Percentiles rank a stretch among this genome's conserved stretches.
Conservation (phyloP, 2,888 invertebrate genomes). For the Mythimna vitellina region DNA sequence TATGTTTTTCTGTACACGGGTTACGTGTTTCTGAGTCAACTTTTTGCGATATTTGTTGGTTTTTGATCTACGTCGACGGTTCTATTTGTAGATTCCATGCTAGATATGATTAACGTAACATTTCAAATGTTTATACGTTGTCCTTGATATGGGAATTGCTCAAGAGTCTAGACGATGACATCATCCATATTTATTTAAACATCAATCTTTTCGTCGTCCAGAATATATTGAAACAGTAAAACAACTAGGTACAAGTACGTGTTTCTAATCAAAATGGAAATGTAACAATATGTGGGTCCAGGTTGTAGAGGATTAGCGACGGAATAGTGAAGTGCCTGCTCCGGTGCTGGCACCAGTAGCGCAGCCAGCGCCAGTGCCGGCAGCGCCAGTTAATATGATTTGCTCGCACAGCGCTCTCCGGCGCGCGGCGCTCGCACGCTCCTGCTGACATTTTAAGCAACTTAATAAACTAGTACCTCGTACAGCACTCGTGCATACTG, state of each 20-base stretch:
- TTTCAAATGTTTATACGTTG: not conserved
- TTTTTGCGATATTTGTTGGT: conserved; percentile 34
- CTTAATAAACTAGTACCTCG: conserved; percentile 78
- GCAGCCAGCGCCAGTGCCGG: conserved; percentile 56
- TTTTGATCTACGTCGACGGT: not conserved
- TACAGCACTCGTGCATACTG: conserved; percentile 67
- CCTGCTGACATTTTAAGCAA: conserved; percentile 77
- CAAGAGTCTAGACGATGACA: not conserved
- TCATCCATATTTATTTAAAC: not conserved
- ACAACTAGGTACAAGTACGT: not conserved
- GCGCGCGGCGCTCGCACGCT: conserved; percentile 63
- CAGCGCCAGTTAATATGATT: conserved; percentile 81
- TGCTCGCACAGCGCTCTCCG: conserved; percentile 64
- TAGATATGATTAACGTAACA: not conserved
- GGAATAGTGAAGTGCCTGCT: conserved; percentile 69
- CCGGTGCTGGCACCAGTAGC: conserved; percentile 52
- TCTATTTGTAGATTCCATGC: not conserved
- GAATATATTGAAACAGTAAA: conserved; percentile 10
- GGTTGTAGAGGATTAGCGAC: conserved; percentile 71
- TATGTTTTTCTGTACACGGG: conserved; percentile 47
- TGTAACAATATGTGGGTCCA: conserved; percentile 49
- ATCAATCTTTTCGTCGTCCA: not conserved
- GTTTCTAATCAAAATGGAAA: conserved; percentile 50
- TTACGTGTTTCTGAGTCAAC: conserved; percentile 28
- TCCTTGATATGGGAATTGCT: not conserved